Evolutionary conservation across 64 coral and sea anemone species (phyloP), one percentile per base, ranked within the genome.

Genomic region (Catalaphyllia jardinei): DNA sequence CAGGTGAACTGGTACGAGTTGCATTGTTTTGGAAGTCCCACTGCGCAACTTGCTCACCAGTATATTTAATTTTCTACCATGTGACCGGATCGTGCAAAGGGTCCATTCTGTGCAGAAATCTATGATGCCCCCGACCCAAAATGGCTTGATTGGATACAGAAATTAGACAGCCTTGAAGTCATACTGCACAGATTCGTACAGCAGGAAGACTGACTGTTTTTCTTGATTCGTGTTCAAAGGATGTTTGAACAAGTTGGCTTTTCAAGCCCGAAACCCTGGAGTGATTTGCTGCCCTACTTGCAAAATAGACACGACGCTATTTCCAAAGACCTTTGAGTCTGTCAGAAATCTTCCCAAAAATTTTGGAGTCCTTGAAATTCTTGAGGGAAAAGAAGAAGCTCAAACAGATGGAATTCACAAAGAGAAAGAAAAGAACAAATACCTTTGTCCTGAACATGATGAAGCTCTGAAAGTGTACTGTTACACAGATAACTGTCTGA

Each of bases 391-490:
- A 71, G 92, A 93, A 88, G 86, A 88, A 83, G 69, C 10, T 46
- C 91, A 72, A 72, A 87, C 76, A n/a, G 25, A 38, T 33, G 72
- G 73, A 17, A 63, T 89, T 46, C 75, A 55, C 0, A n/a, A 55
- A 18, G 77, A 88, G 35, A 82, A 88, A 19, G 82, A 86, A 28
- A 98, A 91, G 63, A 86, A 84, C 38, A 91, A 82, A 12, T 86
- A 88, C 51, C 72, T 87, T 4, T 98, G 95, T 67, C 76, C 82
- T n/a, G 95, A 98, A 59, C 95, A 98, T 86, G 95, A 98, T 71
- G 95, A 98, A 51, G 74, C 79, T 25, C 88, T 94, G 89, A 98
- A 98, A 72, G 95, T 98, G 29, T 98, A 86, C 67, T 98, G 95
- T 51, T 86, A 94, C 33, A 94, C 92, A 67, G 92, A 94, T 71